Conservation (phyloP, 2,888 invertebrate genomes). For the Dicroscelio sp. region DNA sequence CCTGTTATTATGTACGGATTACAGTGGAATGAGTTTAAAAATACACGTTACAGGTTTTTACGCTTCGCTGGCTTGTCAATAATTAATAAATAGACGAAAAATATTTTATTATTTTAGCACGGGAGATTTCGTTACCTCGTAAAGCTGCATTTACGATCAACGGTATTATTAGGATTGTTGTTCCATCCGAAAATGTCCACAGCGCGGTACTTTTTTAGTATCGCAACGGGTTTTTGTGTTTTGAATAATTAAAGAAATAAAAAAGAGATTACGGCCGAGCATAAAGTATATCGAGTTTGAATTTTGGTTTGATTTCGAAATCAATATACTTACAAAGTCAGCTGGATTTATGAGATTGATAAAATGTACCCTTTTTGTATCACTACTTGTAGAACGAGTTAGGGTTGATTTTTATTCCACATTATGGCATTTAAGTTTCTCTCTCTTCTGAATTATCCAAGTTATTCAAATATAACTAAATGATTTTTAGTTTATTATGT, state of each 20-base stretch:
- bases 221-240: not conserved
- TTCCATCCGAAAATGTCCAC: not conserved
- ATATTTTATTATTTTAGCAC: not conserved
- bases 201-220: not conserved
- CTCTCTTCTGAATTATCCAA: no score
- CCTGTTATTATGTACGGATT: not conserved
- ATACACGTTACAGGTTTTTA: conserved; percentile 1
- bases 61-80: not conserved
- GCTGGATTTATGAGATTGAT: no score
- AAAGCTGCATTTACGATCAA: not conserved
- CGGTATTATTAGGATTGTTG: not conserved
- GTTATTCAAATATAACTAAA: no score
- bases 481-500: no score
- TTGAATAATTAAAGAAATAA: not conserved
- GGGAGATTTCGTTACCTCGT: not conserved
- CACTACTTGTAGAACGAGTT: no score
- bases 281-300: no score
- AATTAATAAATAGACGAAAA: not conserved
- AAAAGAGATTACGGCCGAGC: no score
- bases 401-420: no score
- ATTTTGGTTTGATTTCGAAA: no score
- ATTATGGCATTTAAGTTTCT: no score
- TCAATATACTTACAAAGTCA: no score
- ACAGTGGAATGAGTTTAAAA: not conserved
- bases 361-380: no score